Evolutionary conservation across 2,113 vertebrate species (phyloP).

Genomic region (Archocentrus centrarchus): DNA sequence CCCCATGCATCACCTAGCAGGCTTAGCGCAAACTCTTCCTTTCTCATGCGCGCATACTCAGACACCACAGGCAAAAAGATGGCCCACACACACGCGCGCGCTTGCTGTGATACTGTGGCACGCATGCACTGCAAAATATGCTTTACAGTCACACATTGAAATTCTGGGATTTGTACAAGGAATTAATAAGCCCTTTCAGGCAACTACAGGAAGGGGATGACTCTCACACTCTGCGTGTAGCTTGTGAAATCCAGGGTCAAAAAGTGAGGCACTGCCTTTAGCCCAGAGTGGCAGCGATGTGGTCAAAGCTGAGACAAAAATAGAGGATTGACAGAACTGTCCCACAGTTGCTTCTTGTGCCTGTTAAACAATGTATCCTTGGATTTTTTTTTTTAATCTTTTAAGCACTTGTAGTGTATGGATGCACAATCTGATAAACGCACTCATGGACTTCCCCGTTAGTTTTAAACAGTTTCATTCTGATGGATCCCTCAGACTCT

Average conservation of each 20-base stretch:
- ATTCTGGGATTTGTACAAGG: slow-evolving; percentile 44
- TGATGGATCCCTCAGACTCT: neutral
- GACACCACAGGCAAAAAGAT: slow-evolving; percentile 18
- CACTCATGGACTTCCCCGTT: neutral
- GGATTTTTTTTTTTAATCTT: neutral
- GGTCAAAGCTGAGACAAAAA: slow-evolving; percentile 47
- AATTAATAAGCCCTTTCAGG: slow-evolving; percentile 60
- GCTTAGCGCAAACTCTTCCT: slow-evolving; percentile 69
- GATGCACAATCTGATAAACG: neutral
- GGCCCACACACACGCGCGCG: slow-evolving; percentile 22
- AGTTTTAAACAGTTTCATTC: neutral
- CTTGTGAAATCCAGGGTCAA: slow-evolving; percentile 54
- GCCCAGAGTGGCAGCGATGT: slow-evolving; percentile 20
- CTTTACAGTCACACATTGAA: slow-evolving; percentile 44
- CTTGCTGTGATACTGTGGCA: neutral
- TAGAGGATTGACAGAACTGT: slow-evolving; percentile 53
- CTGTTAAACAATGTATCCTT: neutral
- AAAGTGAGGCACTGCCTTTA: slow-evolving; percentile 35
- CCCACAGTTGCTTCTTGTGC: neutral
- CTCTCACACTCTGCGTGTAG: slow-evolving; percentile 25
- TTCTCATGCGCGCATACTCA: slow-evolving; percentile 24
- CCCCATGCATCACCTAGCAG: slow-evolving; percentile 73
- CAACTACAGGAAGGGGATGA: slow-evolving; percentile 4
- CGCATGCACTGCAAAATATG: slow-evolving; percentile 9
- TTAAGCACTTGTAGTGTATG: neutral